Evolutionary conservation across 2,113 vertebrate species (phyloP), one percentile per base, ranked within the genome.

Genomic region (Merops nubicus): DNA sequence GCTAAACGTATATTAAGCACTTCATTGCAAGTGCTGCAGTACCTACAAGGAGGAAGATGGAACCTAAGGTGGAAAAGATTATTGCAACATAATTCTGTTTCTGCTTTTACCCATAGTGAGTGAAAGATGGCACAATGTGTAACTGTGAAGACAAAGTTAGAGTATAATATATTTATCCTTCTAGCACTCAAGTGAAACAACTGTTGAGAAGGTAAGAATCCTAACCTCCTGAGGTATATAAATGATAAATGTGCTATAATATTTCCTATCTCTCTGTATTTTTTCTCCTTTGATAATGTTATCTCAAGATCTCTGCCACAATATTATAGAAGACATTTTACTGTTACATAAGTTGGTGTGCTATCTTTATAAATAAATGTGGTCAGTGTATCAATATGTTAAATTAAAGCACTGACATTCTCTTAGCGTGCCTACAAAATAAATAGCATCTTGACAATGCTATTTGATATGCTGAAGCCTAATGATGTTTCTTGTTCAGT

Each of bases 181-280:
- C 68, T 45, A 73, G 31, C 54, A 45, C 33, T 95, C 94, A 92
- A 92, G 85, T 89, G 92, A 91, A 96, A 97, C 87, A 87, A 72
- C 68, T 29, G 6, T 75, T 70, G 89, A 85, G 95, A 96, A 94
- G 70, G 91, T 70, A 65, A 36, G 65, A 76, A 77, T 92, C 56
- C 19, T 95, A 88, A 97, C 86, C 93, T 97, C 74, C 57, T 56
- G 56, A 63, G 48, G 73, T 95, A 90, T 91, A 73, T 90, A 95
- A 95, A 89, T 90, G 78, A 97, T 91, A 95, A 97, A 97, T 91
- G 84, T 70, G 28, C 56, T 79, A 33, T 78, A 90, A 69, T 74
- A 75, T 72, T 95, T 88, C 50, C 48, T 93, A 12, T 79, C 21
- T 53, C 13, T 53, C 34, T n/a, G 11, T 85, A 64, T 69, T 64